These are phyloP conservation scores for Nudaria mundana DNA, from an alignment of 2,888 invertebrate species.

Conservation along the genomic window DNA sequence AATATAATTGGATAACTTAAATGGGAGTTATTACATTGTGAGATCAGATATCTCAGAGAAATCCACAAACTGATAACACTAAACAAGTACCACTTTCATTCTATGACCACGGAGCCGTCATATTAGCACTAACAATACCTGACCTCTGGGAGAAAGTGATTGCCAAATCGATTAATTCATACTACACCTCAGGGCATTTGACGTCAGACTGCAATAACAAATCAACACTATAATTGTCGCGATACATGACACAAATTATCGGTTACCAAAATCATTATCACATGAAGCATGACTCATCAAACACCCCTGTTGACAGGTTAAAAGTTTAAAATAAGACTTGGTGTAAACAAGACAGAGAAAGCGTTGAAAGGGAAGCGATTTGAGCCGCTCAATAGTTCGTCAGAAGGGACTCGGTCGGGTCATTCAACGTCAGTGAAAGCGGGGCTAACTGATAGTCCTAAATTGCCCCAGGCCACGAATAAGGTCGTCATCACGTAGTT, in stretches of 20 bases:
- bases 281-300: slow-evolving; percentile 32
- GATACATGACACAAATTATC: slow-evolving; percentile 59
- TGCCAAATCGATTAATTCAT: slow-evolving; percentile 65
- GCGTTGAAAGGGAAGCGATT: slow-evolving; percentile 68
- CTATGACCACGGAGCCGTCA: slow-evolving; percentile 39
- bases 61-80: slow-evolving; percentile 44
- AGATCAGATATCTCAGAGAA: slow-evolving; percentile 47
- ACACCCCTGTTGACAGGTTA: slow-evolving; percentile 52
- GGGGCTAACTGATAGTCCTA: slow-evolving; percentile 58
- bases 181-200: slow-evolving; percentile 50
- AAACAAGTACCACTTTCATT: slow-evolving; percentile 54
- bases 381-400: slow-evolving; percentile 52
- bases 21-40: slow-evolving; percentile 45
- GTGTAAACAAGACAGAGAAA: slow-evolving; percentile 58
- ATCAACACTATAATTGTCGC: slow-evolving; percentile 60
- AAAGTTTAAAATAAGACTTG: slow-evolving; percentile 53
- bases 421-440: slow-evolving; percentile 71
- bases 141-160: slow-evolving; percentile 63
- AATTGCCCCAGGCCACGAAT: slow-evolving; percentile 56
- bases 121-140: slow-evolving; percentile 52
- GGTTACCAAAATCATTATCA: slow-evolving; percentile 49
- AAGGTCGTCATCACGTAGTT: slow-evolving; percentile 45
- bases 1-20: slow-evolving; percentile 11
- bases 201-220: slow-evolving; percentile 65
- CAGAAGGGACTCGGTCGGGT: slow-evolving; percentile 55